Base-by-base conservation (phyloP, 2,797 vertebrate genomes). In the Mus caroli region DNA sequence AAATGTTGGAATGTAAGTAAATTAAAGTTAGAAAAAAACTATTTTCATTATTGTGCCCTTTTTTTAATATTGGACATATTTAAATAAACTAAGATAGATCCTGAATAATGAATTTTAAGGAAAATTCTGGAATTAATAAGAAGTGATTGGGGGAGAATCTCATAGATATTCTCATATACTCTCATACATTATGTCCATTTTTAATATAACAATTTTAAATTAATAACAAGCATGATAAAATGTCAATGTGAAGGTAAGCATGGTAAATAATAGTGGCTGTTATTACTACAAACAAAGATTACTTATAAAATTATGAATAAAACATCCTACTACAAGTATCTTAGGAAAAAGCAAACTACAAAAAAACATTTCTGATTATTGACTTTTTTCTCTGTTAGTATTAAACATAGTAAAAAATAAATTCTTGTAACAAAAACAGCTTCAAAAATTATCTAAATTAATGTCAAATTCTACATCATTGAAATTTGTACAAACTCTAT, bases 351-450 rank as follows among this genome's bases (percentile, higher is more conserved):
- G 34, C 2, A 87, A 87, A 88, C 24, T 88, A 34, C 4, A 43
- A 56, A 43, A 43, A 28, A 6, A 34, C 56, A 40, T 26, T 26
- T 88, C 40, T 75, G 34, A 54, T n/a, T 64, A 19, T 7, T 76
- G 40, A 88, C 56, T 92, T 87, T 92, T 34, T 94, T 54, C 13
- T 94, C 24, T 69, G 85, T 78, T 75, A 52, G 37, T 91, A 67
- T 58, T 91, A 50, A 69, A 24, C n/a, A 67, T 10, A 11, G 7
- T 11, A n/a, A n/a, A 90, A 96, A 94, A 84, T 92, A 19, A 83
- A 67, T 90, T 62, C 24, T 84, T 8, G 28, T 82, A 83, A 90
- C 85, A n/a, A 14, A 94, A 94, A 62, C 6, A 46, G 19, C 3
- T 88, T 31, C 52, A 62, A 64, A 82, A 82, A 79, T 1, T 89